Base-by-base conservation (phyloP, 2,797 vertebrate genomes). In the Craterocephalus amniculus region DNA sequence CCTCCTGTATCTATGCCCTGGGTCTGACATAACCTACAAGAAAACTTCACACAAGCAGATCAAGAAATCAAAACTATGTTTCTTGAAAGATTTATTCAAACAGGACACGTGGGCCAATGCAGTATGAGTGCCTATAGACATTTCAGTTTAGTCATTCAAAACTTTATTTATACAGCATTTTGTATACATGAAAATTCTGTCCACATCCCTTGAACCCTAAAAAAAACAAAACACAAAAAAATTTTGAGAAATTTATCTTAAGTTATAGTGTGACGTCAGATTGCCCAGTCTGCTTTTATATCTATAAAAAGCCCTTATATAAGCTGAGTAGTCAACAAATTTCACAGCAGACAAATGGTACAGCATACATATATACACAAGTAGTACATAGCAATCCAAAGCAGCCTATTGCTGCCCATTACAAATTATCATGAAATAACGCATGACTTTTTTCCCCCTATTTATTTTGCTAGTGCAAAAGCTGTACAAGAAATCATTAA, bases 291-390 rank as follows among this genome's bases (percentile, higher is more conserved):
- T 93, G 87, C 86, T 87, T 91, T 91, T 77, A 89, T 81, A 78
- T 86, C 80, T 92, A 91, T 83, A 91, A 93, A 93, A 93, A 95
- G 94, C 94, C 94, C 94, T 95, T 94, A 90, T 92, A 92, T 91
- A 92, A 93, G 91, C 83, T 89, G 91, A 88, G 89, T 92, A 87
- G 82, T 93, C 84, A 88, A 93, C 86, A 88, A 89, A 84, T 87
- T 91, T 89, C 83, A 92, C 90, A 88, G 89, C 90, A 90, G 89
- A 93, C 92, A 87, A 90, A 91, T 91, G 89, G 83, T 89, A 93
- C 88, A 89, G 87, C 85, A 92, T 92, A 94, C 84, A 90, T 88
- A 90, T 88, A 88, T 89, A 93, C 89, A 93, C 89, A 85, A 91
- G 82, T 88, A 93, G 67, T 88, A 92, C 85, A 86, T 78, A 93